These are phyloP conservation scores for Perca fluviatilis DNA, from an alignment of 2,113 vertebrate species.

Conservation along the genomic window DNA sequence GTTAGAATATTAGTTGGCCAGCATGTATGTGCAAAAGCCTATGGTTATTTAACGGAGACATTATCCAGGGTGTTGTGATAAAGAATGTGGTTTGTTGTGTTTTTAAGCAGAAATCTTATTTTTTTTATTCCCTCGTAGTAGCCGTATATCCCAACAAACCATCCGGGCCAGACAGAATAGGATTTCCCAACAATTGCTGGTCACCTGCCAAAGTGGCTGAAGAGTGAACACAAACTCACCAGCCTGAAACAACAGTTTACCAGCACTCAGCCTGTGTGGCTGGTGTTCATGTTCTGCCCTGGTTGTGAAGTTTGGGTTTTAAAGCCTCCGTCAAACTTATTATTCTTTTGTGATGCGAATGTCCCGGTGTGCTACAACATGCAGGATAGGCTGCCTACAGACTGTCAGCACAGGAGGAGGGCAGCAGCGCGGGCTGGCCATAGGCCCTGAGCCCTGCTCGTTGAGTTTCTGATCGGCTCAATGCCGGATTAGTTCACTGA, in stretches of 20 bases:
- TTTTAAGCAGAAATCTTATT: neutral
- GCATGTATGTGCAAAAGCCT: neutral
- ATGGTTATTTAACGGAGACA: neutral
- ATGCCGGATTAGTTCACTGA: slow-evolving; percentile 82
- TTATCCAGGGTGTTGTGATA: neutral
- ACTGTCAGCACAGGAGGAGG: slow-evolving; percentile 23
- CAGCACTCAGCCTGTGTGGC: neutral
- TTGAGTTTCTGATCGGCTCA: slow-evolving; percentile 71
- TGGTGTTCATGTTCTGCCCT: neutral
- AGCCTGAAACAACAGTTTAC: slow-evolving; percentile 3
- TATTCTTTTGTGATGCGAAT: neutral
- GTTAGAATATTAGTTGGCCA: slow-evolving; percentile 21
- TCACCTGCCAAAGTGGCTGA: slow-evolving; percentile 8
- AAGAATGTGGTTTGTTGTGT: slow-evolving; percentile 1
- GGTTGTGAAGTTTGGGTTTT: slow-evolving; percentile 9
- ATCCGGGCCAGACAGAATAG: neutral
- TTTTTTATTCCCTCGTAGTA: neutral
- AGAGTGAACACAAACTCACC: neutral
- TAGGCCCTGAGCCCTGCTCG: slow-evolving; percentile 56
- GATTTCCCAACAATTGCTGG: slow-evolving; percentile 39
- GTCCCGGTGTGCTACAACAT: neutral
- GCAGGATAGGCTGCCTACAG: neutral
- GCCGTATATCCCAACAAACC: neutral
- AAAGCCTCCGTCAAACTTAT: slow-evolving; percentile 10
- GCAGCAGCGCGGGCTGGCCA: slow-evolving; percentile 28